A percentile compares a stretch with the other conserved stretches of the same genome.
These are phyloP conservation scores for Drosophila atripex DNA, from an alignment of 2,888 invertebrate species.

Conservation along the genomic window DNA sequence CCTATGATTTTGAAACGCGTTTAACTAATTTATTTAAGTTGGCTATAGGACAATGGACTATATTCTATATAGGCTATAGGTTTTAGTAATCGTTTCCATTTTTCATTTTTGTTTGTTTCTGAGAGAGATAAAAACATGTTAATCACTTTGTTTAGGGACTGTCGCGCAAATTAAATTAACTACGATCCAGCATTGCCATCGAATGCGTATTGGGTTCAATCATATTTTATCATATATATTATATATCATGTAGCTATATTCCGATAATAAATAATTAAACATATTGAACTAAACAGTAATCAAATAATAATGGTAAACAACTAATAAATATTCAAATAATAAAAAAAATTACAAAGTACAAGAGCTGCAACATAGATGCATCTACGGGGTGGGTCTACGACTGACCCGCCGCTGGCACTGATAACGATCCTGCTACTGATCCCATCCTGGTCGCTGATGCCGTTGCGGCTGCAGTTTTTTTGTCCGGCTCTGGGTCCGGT, in stretches of 20 bases:
- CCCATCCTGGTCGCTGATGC: constrained; percentile 39
- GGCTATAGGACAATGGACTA: constrained; percentile 71
- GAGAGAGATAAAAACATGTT: constrained; percentile 56
- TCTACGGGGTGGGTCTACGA: constrained; percentile 15
- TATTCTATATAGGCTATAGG: constrained; percentile 62
- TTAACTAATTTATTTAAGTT: constrained; percentile 71
- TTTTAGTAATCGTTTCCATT: constrained; percentile 41
- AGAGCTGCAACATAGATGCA: constrained; percentile 21
- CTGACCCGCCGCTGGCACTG: constrained; percentile 16
- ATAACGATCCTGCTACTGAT: constrained; percentile 68
- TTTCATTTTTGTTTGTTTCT: constrained; percentile 16
- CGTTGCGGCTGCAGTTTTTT: constrained; percentile 29
- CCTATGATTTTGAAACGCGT: constrained; percentile 74
- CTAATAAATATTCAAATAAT: constrained; percentile 68
- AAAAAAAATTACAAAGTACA: constrained; percentile 36
- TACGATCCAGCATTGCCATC: constrained; percentile 49
- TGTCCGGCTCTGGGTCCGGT: constrained; percentile 58
- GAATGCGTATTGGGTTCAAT: constrained; percentile 37
- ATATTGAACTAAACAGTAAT: constrained; percentile 76
- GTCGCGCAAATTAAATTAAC: constrained; percentile 74
- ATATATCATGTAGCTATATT: constrained; percentile 70
- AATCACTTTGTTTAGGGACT: constrained; percentile 73
- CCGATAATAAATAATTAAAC: constrained; percentile 75
- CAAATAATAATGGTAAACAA: constrained; percentile 70
- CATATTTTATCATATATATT: constrained; percentile 38